Evolutionary conservation across 2,797 vertebrate species (phyloP), one percentile per base, ranked within the genome.

Genomic region (Knipowitschia caucasica): DNA sequence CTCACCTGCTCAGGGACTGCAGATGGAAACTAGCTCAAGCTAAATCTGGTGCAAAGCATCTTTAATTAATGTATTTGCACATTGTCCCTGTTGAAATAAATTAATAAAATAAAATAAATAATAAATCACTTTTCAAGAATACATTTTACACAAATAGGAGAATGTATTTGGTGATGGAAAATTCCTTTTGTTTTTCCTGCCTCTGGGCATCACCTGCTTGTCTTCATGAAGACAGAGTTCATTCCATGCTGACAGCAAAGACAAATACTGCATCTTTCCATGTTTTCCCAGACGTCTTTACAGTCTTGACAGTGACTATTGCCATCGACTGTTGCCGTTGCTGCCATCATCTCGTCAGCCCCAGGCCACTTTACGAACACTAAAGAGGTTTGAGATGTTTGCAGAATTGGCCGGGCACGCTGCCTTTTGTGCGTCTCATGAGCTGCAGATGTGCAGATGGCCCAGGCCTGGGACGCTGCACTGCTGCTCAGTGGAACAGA

Each of bases 391-490:
- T 62, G 49, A 70, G 64, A 66, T 69, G n/a, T n/a, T 52, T 75
- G 68, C 53, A 69, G 52, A 73, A 74, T 68, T 84, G 83, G 78
- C 77, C 57, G 72, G 56, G 69, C 53, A 51, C 42, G 15, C 53
- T 18, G 68, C 69, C 58, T 84, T n/a, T 85, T 86, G 78, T 86
- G 82, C 80, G 81, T 73, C 72, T 85, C 76, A 76, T 82, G 75
- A 70, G 68, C 83, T 72, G 81, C 83, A 86, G 84, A 85, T 88
- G 86, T 83, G 77, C 69, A 76, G 74, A 70, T 80, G 77, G 75
- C 84, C 74, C 72, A 71, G 69, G 62, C 73, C 64, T 58, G 77
- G 77, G 77, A 78, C 61, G 66, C 67, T 55, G 53, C 58, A 77
- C 75, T 80, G 81, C 71, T 71, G 64, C 73, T 83, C 60, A 80